Evolutionary conservation across 2,797 vertebrate species (phyloP).

Genomic region (Arremon aurantiirostris): DNA sequence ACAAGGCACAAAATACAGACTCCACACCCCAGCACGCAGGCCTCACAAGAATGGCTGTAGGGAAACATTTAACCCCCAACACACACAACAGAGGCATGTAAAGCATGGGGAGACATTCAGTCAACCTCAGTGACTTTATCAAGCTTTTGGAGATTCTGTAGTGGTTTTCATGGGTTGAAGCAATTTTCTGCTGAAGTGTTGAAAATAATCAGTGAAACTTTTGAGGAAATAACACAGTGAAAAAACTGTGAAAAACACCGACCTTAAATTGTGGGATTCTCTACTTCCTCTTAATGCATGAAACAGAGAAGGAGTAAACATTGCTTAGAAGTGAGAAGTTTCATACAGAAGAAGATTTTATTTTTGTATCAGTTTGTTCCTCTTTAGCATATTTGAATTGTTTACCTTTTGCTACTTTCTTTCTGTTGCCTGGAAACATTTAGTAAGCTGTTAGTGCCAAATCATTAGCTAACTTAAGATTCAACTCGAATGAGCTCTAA

Average conservation of each 20-base stretch:
- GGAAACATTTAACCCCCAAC: neutral
- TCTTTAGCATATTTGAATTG: neutral
- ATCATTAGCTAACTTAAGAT: slow-evolving; percentile 28
- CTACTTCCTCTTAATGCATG: neutral
- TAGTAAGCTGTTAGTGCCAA: slow-evolving; percentile 34
- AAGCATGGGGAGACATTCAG: neutral
- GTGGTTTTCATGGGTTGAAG: neutral
- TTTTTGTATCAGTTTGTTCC: neutral
- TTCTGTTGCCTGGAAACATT: slow-evolving; percentile 69
- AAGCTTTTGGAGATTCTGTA: neutral
- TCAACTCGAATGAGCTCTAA: neutral
- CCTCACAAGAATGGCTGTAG: neutral
- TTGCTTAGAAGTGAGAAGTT: neutral
- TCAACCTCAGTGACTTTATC: neutral
- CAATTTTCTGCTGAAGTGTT: neutral
- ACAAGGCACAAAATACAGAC: neutral
- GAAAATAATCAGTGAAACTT: neutral
- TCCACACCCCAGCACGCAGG: neutral
- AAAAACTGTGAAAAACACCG: neutral
- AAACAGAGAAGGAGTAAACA: neutral
- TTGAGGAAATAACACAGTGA: neutral
- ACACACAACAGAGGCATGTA: neutral
- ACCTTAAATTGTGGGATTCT: neutral
- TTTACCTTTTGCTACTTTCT: slow-evolving; percentile 27
- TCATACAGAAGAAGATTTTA: neutral